phyloP scores from a whole-genome alignment of 1,140 invertebrate species.

The Medauroidea extradentata region DNA sequence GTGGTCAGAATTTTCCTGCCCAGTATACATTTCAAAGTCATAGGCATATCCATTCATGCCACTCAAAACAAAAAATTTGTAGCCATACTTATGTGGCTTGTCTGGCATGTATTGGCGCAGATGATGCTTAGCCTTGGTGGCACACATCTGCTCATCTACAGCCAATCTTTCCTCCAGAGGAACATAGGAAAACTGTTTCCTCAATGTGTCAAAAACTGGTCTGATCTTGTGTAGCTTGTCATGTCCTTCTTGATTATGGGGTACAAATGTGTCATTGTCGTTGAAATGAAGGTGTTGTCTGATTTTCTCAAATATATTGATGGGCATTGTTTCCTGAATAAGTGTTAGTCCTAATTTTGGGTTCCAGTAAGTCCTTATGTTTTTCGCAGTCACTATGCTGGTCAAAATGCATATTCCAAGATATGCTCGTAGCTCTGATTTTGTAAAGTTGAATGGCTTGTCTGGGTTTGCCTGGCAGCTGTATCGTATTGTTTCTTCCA shows the following conservation, averaged over 20 bases:
- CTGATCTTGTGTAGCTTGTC: constrained; percentile 26
- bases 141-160: constrained; percentile 37
- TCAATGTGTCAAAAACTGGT: constrained; percentile 16
- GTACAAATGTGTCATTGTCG: constrained; percentile 27
- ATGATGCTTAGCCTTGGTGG: constrained; percentile 30
- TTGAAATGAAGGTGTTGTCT: constrained; percentile 33
- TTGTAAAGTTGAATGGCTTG: background rate
- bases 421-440: background rate
- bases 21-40: constrained; percentile 37
- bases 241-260: constrained; percentile 18
- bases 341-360: background rate
- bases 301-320: constrained; percentile 38
- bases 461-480: background rate
- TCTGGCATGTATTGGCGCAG: constrained; percentile 36
- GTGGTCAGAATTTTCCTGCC: constrained; percentile 18
- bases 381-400: background rate
- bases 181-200: constrained; percentile 20
- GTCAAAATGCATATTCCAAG: background rate
- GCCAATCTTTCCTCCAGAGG: constrained; percentile 31
- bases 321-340: constrained; percentile 27
- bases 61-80: constrained; percentile 37
- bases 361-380: background rate
- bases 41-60: constrained; percentile 38
- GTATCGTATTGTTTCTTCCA: background rate
- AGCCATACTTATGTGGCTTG: constrained; percentile 36